A percentile compares a stretch with the other conserved stretches of the same genome.
Conservation (phyloP, 1,140 invertebrate species). For the Bombus ignitus region DNA sequence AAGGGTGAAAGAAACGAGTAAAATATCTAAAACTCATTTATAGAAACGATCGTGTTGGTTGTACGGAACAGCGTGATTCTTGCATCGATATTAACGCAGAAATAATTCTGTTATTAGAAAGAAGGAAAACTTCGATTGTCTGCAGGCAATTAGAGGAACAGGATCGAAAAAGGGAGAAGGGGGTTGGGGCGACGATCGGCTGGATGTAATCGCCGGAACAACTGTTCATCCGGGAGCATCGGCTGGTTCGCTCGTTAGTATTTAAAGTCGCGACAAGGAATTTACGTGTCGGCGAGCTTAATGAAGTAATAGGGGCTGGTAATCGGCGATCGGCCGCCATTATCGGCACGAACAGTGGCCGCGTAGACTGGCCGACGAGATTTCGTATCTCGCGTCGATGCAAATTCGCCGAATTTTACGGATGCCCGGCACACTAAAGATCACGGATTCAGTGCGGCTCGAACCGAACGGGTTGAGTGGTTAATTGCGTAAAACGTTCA, state of each 20-base stretch:
- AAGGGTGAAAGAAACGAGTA: too few species aligned
- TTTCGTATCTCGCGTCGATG: conserved; percentile 67
- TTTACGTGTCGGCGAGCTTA: conserved; percentile 52
- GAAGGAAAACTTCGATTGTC: not conserved
- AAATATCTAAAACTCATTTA: too few species aligned
- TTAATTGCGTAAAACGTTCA: conserved; percentile 73
- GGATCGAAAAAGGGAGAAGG: too few species aligned
- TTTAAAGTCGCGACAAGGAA: conserved; percentile 29
- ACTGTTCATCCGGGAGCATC: conserved; percentile 7
- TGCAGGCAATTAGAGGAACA: not conserved
- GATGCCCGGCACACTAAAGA: conserved; percentile 65
- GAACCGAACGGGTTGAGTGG: conserved; percentile 58
- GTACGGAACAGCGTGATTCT: too few species aligned
- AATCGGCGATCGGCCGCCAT: conserved; percentile 54
- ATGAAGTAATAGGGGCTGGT: conserved; percentile 61
- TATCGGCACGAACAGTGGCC: conserved; percentile 52
- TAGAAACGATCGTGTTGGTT: too few species aligned
- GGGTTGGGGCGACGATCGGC: not conserved
- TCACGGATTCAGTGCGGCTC: conserved; percentile 66
- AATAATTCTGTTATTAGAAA: not conserved
- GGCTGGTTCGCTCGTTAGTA: conserved; percentile 34
- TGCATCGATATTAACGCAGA: too few species aligned
- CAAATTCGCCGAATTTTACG: conserved; percentile 70
- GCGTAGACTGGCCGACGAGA: conserved; percentile 54
- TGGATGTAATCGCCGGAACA: conserved; percentile 1